Evolutionary conservation across 2,797 vertebrate genomes (phyloP).

Genomic region (Amphiprion clarkii): DNA sequence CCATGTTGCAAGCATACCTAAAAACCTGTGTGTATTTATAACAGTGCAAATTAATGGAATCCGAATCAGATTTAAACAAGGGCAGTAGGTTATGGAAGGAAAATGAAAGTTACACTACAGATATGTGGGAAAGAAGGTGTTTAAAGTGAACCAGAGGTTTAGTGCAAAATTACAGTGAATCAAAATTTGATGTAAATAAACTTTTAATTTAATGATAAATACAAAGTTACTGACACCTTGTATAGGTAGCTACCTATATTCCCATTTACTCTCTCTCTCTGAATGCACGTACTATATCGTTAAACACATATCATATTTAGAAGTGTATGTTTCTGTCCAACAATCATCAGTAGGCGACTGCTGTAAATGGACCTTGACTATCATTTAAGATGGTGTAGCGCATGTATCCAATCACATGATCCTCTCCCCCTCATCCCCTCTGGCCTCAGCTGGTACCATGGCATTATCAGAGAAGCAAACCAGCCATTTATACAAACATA

Average conservation of each 20-base stretch:
- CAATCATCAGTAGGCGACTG: constrained; percentile 52
- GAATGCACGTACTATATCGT: constrained; percentile 10
- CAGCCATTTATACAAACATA: constrained; percentile 66
- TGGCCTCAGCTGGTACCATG: constrained; percentile 64
- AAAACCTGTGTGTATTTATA: too few relatives aligned
- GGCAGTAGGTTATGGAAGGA: too few relatives aligned
- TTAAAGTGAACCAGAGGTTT: too few relatives aligned
- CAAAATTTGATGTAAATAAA: too few relatives aligned
- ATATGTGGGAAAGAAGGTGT: too few relatives aligned
- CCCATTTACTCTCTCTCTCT: neutral
- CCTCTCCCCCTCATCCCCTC: constrained; percentile 62
- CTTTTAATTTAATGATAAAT: too few relatives aligned
- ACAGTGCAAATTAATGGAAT: too few relatives aligned
- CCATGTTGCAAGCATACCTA: too few relatives aligned
- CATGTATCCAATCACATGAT: constrained; percentile 80
- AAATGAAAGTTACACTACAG: too few relatives aligned
- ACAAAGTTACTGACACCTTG: neutral
- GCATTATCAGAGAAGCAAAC: constrained; percentile 70
- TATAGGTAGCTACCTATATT: neutral
- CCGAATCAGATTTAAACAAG: too few relatives aligned
- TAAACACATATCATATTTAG: constrained; percentile 39
- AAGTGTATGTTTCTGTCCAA: constrained; percentile 42
- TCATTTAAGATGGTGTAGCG: constrained; percentile 85
- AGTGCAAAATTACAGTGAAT: too few relatives aligned
- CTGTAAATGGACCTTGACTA: constrained; percentile 86